A percentile compares a stretch with the other conserved stretches of the same genome.
These are phyloP conservation scores for Stictocephala bisonia DNA, from an alignment of 2,888 invertebrate species.

Conservation along the genomic window DNA sequence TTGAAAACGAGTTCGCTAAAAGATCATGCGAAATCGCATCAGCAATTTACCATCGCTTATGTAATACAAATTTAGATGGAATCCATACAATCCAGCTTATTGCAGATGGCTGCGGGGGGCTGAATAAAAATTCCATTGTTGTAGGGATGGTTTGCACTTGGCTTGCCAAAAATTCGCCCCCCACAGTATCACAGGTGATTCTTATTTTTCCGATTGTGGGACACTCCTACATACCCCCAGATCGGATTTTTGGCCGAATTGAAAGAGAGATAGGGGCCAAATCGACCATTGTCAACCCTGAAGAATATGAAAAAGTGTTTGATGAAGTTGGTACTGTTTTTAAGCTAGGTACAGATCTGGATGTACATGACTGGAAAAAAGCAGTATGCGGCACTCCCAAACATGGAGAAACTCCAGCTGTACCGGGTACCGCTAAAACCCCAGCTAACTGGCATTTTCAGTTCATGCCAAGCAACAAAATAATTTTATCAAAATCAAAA, in stretches of 20 bases:
- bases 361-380: conserved; percentile 53
- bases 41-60: conserved; percentile 56
- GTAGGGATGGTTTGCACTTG: conserved; percentile 42
- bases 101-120: conserved; percentile 42
- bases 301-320: conserved; percentile 53
- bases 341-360: conserved; percentile 49
- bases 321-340: conserved; percentile 50
- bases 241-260: conserved; percentile 59
- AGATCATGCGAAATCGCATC: conserved; percentile 61
- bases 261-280: conserved; percentile 55
- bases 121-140: conserved; percentile 38
- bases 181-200: conserved; percentile 51
- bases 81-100: conserved; percentile 41
- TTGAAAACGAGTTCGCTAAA: conserved; percentile 59
- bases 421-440: conserved; percentile 32
- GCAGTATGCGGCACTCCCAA: conserved; percentile 34
- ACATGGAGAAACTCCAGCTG: conserved; percentile 43
- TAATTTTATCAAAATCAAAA: conserved; percentile 11
- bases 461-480: too few species aligned
- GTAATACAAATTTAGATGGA: conserved; percentile 16
- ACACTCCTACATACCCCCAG: conserved; percentile 59
- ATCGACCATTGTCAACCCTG: conserved; percentile 47
- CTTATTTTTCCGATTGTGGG: conserved; percentile 59
- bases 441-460: too few species aligned
- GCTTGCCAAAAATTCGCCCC: conserved; percentile 14